phyloP scores from a whole-genome alignment of 2,113 vertebrate genomes.

The Melanerpes aurifrons region DNA sequence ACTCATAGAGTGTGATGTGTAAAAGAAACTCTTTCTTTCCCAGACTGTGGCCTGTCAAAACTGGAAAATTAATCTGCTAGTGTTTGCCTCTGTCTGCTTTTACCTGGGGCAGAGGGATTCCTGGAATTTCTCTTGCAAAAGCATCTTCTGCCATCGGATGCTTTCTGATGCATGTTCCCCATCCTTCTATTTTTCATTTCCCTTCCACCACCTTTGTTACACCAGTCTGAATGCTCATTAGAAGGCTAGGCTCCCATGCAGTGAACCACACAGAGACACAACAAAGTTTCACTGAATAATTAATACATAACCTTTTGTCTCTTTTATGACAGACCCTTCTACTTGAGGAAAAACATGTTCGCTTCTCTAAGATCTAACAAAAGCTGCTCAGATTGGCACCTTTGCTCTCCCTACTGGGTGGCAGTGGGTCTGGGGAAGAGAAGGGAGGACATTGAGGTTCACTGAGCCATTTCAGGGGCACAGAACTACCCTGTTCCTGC shows the following conservation, averaged over 20 bases:
- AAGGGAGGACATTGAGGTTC: neutral
- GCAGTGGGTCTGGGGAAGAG: neutral
- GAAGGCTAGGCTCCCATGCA: neutral
- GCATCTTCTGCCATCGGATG: neutral
- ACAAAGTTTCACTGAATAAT: neutral
- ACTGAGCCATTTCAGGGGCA: neutral
- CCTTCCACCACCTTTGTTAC: neutral
- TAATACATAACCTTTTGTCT: neutral
- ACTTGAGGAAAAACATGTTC: neutral
- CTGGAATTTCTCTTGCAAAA: neutral
- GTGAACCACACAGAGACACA: fast-evolving
- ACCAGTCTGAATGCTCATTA: neutral
- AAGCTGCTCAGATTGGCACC: neutral
- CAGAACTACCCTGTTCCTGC: neutral
- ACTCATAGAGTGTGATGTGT: neutral
- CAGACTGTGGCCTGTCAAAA: neutral
- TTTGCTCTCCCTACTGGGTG: neutral
- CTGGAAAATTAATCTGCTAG: neutral
- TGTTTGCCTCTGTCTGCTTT: neutral
- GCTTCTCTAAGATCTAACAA: neutral
- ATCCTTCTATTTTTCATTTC: neutral
- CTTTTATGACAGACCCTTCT: neutral
- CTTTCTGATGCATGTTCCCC: neutral
- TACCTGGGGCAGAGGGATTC: neutral
- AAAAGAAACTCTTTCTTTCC: neutral